Evolutionary conservation across 2,797 vertebrate species (phyloP), one percentile per base, ranked within the genome.

Genomic region (Echeneis naucrates): DNA sequence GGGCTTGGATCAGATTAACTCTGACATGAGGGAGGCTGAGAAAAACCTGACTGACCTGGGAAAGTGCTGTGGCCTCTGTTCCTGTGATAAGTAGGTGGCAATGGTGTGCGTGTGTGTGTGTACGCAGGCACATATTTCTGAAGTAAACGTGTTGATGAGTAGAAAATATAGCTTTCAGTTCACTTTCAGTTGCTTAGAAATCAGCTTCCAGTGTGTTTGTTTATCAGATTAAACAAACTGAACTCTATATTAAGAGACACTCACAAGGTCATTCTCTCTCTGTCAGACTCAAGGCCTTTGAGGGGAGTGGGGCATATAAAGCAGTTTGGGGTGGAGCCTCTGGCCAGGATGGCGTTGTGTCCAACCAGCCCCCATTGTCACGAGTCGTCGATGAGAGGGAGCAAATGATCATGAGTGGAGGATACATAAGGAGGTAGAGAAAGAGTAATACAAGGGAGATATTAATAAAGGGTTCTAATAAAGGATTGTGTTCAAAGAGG

Each of bases 1-100:
- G 85, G 97, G 96, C 68, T 94, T 98, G 96, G 97, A 98, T 90
- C 96, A 98, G 91, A 99, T 99, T 94, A 97, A 98, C 91, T 95
- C 97, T 86, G 97, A 99, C 72, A 97, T 98, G 97, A 96, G 88
- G 85, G 95, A 98, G 89, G 96, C 98, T 3, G 97, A 98, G 92
- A 99, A 96, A 92, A 98, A 97, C 72, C 92, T 98, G 85, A 98
- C 97, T 0, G 97, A 98, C 79, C 95, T 99, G 77, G 96, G 95
- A 65, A 98, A 97, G 70, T 98, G 98, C 86, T 99, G 97, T 70
- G 98, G 97, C 21, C 94, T 99, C 76, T 98, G 97, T 88, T 94
- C 96, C 68, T 98, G 98, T 85, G 96, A 96, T 83, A 96, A 96
- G 97, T 99, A 88, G 70, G 89, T 89, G 55, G 19, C 50, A 55